phyloP scores from a whole-genome alignment of 2,888 invertebrate genomes.

The Petrolisthes cinctipes region DNA sequence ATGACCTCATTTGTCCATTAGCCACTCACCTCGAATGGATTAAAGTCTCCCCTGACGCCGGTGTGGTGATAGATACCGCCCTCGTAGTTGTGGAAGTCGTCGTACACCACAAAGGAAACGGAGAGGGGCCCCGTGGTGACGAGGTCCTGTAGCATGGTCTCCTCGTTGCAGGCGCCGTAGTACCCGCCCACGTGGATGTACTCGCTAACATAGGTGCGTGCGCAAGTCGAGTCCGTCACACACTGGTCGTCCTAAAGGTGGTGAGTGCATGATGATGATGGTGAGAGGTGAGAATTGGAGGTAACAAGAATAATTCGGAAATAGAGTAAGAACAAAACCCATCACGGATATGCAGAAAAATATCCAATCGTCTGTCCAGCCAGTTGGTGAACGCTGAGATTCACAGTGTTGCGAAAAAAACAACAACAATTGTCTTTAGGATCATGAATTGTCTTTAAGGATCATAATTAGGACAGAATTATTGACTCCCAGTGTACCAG shows the following conservation, averaged over 20 bases:
- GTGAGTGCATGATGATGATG: no score
- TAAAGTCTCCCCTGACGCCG: slow-evolving; percentile 34
- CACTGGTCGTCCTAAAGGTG: slow-evolving; percentile 31
- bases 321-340: no score
- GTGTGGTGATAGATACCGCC: slow-evolving; percentile 57
- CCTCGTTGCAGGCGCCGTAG: slow-evolving; percentile 70
- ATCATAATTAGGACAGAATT: no score
- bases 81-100: slow-evolving; percentile 48
- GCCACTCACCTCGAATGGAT: slow-evolving; percentile 54
- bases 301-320: no score
- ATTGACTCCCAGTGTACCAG: no score
- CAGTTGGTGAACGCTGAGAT: not conserved
- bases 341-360: no score
- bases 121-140: slow-evolving; percentile 71
- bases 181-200: slow-evolving; percentile 72
- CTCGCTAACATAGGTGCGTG: slow-evolving; percentile 70
- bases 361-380: no score
- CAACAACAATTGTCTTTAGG: no score
- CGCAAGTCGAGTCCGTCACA: slow-evolving; percentile 66
- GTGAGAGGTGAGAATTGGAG: no score
- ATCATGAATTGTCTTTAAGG: no score
- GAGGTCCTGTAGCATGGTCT: slow-evolving; percentile 70
- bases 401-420: not conserved
- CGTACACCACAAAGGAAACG: slow-evolving; percentile 70
- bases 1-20: no score